Evolutionary conservation across 2,113 vertebrate species (phyloP), one percentile per base, ranked within the genome.

Genomic region (Labeo rohita): DNA sequence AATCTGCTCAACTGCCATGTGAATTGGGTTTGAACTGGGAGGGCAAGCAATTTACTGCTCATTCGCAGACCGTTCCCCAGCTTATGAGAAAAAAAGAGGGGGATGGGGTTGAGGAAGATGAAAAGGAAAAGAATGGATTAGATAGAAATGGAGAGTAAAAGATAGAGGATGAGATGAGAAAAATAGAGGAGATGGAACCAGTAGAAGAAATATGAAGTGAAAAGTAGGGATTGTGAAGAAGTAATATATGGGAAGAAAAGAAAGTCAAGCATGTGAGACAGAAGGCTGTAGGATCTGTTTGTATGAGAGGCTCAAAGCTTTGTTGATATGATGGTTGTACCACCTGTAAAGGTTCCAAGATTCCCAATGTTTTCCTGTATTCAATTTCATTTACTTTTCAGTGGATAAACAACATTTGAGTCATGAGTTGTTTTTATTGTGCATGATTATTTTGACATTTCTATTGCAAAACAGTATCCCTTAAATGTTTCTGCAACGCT

Each of bases 11-110:
- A 75, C 80, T 81, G 79, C 86, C 84, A 68, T 85, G 82, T 61
- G 88, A 89, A 89, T 91, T 87, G 85, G 88, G 86, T 87, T 80
- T 90, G 88, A 90, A 90, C 90, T 87, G 63, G 59, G 65, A 91
- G 91, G 91, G 87, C 89, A 92, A 91, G 90, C 90, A 92, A 92
- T 92, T 90, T 92, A 88, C 85, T 90, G 39, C 87, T 88, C 87
- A 89, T 91, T 90, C 87, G 75, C 86, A 83, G 83, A 70, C 77
- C 85, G 65, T 90, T 89, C 72, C 77, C 45, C 85, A 54, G 72
- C 70, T 88, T 79, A 90, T 87, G 66, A 89, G 83, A 83, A 88
- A 84, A 56, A 66, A 84, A 61, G 21, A 75, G 50, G 66, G 70
- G 63, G 76, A 23, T 21, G 75, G 15, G 72, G 8, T 9, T 39